Evolutionary conservation across 2,797 vertebrate genomes (phyloP).

Genomic region (Pseudomugil gertrudae): DNA sequence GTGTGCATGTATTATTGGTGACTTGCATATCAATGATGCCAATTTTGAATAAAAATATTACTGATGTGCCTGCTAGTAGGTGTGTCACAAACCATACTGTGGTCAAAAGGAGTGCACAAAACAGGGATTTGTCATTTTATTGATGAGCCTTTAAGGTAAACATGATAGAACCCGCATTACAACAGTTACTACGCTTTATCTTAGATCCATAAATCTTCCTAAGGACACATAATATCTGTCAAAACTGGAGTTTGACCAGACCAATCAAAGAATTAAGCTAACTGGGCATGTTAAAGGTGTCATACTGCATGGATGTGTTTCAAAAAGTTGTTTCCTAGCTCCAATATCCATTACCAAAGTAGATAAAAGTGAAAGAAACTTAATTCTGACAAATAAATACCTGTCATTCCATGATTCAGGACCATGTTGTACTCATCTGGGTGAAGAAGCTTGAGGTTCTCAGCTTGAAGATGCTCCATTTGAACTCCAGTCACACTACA

Average conservation of each 20-base stretch:
- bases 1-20: too few relatives aligned
- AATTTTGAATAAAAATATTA: background rate
- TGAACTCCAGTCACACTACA: slow-evolving; percentile 44
- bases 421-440: slow-evolving; percentile 75
- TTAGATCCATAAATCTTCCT: background rate
- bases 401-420: slow-evolving; percentile 82
- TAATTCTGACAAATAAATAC: slow-evolving; percentile 62
- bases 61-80: background rate
- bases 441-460: slow-evolving; percentile 83
- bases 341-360: background rate
- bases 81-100: background rate
- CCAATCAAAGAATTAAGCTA: slow-evolving; percentile 3
- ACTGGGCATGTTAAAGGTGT: slow-evolving; percentile 28
- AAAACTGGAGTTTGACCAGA: background rate
- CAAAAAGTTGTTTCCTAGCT: background rate
- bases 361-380: background rate
- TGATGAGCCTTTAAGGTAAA: slow-evolving; percentile 16
- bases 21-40: too few relatives aligned
- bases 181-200: background rate
- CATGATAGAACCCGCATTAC: slow-evolving; percentile 1
- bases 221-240: background rate
- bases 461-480: slow-evolving; percentile 67
- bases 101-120: background rate
- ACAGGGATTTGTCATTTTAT: slow-evolving; percentile 6
- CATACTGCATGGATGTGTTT: background rate